phyloP scores from a whole-genome alignment of 2,113 vertebrate species.

The Pagrus major region DNA sequence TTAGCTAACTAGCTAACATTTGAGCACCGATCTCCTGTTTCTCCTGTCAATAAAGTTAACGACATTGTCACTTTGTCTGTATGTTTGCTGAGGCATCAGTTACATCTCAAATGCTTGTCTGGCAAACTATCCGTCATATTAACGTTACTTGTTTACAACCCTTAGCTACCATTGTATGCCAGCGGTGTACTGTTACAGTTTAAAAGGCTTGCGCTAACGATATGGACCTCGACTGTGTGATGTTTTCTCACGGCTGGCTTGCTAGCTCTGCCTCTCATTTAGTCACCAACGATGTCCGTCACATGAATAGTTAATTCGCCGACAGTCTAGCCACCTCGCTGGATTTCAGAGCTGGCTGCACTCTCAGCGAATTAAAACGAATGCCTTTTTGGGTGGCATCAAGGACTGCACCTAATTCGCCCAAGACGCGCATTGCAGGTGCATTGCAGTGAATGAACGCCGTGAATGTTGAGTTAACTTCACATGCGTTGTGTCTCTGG shows the following conservation, averaged over 20 bases:
- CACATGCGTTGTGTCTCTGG: constrained; percentile 12
- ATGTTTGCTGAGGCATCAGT: neutral
- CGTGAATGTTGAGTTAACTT: neutral
- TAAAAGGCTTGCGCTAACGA: neutral
- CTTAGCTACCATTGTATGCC: neutral
- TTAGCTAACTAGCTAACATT: constrained; percentile 54
- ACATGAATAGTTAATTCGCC: constrained; percentile 60
- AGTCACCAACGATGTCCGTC: constrained; percentile 20
- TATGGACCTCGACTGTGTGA: neutral
- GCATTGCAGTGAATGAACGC: constrained; percentile 46
- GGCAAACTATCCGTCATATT: rapidly evolving
- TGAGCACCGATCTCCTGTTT: constrained; percentile 25
- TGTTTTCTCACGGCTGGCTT: neutral
- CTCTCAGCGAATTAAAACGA: constrained; percentile 55
- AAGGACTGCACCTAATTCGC: constrained; percentile 28
- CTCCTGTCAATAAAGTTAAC: neutral
- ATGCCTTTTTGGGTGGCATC: constrained; percentile 32
- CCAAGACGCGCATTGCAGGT: constrained; percentile 68
- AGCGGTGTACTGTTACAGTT: constrained; percentile 2
- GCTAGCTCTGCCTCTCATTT: constrained; percentile 22
- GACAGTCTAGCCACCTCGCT: constrained; percentile 25
- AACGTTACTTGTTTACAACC: neutral
- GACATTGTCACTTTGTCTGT: neutral
- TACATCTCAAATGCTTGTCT: neutral
- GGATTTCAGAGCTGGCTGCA: constrained; percentile 33